Conservation (phyloP, 2,113 vertebrate genomes). For the Calypte anna region DNA sequence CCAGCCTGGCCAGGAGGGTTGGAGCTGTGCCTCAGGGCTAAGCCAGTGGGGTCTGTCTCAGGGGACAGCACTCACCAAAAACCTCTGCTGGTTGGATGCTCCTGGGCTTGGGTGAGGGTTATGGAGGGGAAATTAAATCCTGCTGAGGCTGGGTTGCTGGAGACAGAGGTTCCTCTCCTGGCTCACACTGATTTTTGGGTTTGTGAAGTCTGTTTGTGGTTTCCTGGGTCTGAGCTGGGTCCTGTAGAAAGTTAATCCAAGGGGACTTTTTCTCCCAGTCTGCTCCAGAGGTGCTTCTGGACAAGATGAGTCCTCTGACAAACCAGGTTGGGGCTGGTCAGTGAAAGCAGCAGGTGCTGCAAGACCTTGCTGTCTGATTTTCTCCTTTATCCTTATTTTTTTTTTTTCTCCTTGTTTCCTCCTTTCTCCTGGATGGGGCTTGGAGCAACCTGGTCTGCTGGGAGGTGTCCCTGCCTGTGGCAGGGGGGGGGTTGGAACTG, state of each 20-base stretch:
- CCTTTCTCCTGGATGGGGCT: no score
- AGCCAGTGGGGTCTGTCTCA: not conserved
- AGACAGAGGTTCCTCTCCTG: rapidly evolving
- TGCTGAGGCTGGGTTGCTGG: not conserved
- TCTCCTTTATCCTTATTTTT: no score
- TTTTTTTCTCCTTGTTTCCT: no score
- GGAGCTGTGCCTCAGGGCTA: not conserved
- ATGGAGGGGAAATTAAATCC: not conserved
- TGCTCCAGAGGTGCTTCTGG: not conserved
- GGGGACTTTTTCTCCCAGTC: not conserved
- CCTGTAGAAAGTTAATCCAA: rapidly evolving
- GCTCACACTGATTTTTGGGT: rapidly evolving
- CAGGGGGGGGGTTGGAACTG: no score
- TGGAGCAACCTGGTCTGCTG: no score
- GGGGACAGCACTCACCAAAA: not conserved
- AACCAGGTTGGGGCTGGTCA: rapidly evolving
- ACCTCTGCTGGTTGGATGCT: not conserved
- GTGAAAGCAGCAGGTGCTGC: not conserved
- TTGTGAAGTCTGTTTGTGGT: rapidly evolving
- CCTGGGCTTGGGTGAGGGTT: not conserved
- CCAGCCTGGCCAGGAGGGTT: not conserved
- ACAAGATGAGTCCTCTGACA: not conserved
- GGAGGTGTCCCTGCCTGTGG: no score
- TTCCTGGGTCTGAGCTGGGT: not conserved
- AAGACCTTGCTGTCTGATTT: not conserved